Evolutionary conservation across 2,888 invertebrate genomes (phyloP), one percentile per base, ranked within the genome.

Genomic region (Elgonia sp.): DNA sequence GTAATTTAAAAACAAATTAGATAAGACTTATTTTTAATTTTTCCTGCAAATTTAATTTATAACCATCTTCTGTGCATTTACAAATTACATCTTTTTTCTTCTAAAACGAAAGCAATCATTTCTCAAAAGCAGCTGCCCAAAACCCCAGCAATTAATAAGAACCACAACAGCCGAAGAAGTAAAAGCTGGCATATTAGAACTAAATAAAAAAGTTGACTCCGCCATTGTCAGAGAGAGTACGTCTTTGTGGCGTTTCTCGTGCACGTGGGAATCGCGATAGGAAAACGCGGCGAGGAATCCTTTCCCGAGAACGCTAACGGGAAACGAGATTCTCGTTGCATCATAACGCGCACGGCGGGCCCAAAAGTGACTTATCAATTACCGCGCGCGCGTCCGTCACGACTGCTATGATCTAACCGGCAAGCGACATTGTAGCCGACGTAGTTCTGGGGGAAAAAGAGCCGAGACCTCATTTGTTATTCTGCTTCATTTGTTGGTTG

Each of bases 231-330:
- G 89, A 84, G 86, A 85, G 82, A 76, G 82, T 77, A 46, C 42
- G 46, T 39, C 20, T 53, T 46, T 46, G 46, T 67, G 39, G 46
- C 20, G 39, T 9, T 14, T 21, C 70, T 29, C 65, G 46, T 42
- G 79, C 84, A 89, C 89, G 89, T 89, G 89, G 86, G 89, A 89
- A 88, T 86, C 75, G 83, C 80, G 81, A 80, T 84, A 84, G 63
- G 82, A 65, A 83, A 80, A 87, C 87, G 87, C 79, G 72, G 65
- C 55, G 57, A 63, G 83, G 73, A 65, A 81, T 60, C 62, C 81
- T 73, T 80, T 79, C 76, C 63, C 53, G 9, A 69, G 42, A 29
- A 46, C 40, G 29, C 81, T 55, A 81, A 65, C 84, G 84, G 84
- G 65, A 85, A 84, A 60, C 73, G 55, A 46, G 73, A 77, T 46